Conservation (phyloP, 2,888 invertebrate genomes). For the Chrysolina haemoptera region DNA sequence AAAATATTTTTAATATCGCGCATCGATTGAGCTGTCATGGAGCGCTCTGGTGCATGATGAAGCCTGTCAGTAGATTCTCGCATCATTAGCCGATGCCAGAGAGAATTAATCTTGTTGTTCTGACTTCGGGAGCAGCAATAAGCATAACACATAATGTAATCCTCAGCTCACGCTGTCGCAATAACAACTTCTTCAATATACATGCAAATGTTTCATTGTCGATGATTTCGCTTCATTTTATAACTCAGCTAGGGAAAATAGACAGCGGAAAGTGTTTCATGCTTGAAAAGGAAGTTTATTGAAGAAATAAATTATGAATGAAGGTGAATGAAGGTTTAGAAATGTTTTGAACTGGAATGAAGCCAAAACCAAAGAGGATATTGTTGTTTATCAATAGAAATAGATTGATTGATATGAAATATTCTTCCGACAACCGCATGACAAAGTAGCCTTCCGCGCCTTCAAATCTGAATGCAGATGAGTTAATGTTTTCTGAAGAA, state of each 20-base stretch:
- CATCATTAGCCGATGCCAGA: slow-evolving; percentile 8
- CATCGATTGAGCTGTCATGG: slow-evolving; percentile 1
- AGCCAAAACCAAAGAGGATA: too few relatives aligned
- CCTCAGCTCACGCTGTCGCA: slow-evolving; percentile 23
- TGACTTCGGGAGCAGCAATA: slow-evolving; percentile 1
- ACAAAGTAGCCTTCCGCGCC: too few relatives aligned
- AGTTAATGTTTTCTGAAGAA: too few relatives aligned
- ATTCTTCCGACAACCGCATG: too few relatives aligned
- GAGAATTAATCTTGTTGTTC: neutral
- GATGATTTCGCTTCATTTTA: neutral
- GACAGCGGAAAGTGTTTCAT: neutral
- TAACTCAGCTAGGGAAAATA: neutral
- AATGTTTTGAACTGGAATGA: too few relatives aligned
- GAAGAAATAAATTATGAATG: neutral
- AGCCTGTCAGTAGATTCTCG: neutral
- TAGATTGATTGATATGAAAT: too few relatives aligned
- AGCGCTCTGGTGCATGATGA: neutral
- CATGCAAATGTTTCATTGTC: slow-evolving; percentile 33
- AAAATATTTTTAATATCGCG: too few relatives aligned
- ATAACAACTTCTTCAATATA: slow-evolving; percentile 39
- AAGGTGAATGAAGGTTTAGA: neutral
- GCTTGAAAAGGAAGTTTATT: neutral
- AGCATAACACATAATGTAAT: slow-evolving; percentile 31
- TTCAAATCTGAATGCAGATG: too few relatives aligned
- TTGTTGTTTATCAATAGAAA: too few relatives aligned